Evolutionary conservation across 2,113 vertebrate genomes (phyloP).

Genomic region (Dicentrarchus labrax): DNA sequence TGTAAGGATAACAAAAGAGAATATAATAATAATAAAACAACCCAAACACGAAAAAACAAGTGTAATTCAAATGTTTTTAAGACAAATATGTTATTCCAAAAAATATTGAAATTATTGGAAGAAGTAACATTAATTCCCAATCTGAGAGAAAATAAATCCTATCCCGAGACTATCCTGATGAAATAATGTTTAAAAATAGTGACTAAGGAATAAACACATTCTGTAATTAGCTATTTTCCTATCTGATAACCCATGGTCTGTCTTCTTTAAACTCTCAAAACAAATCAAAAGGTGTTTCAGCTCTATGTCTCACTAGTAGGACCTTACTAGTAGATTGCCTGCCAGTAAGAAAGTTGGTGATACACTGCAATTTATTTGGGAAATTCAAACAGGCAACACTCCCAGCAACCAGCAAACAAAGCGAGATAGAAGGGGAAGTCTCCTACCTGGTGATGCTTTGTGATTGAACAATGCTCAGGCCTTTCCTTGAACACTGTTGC

Average conservation of each 20-base stretch:
- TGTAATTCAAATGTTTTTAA: background rate
- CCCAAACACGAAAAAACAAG: background rate
- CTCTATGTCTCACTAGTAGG: slow-evolving; percentile 7
- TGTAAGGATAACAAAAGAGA: no score
- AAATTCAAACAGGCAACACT: slow-evolving; percentile 5
- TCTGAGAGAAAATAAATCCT: background rate
- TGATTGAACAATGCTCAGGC: slow-evolving; percentile 45
- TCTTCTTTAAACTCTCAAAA: background rate
- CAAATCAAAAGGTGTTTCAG: background rate
- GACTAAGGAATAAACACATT: background rate
- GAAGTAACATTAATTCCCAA: background rate
- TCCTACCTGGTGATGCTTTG: slow-evolving; percentile 8
- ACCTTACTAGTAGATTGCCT: slow-evolving; percentile 1
- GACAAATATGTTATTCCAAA: slow-evolving; percentile 3
- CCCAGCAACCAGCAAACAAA: slow-evolving; percentile 30
- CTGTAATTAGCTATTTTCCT: background rate
- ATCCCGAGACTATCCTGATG: background rate
- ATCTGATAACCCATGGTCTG: background rate
- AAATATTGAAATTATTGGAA: background rate
- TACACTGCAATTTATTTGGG: slow-evolving; percentile 11
- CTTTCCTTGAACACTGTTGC: slow-evolving; percentile 36
- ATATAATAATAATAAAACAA: background rate
- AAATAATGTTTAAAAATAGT: background rate
- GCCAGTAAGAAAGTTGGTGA: slow-evolving; percentile 16
- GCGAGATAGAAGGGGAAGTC: background rate